These are phyloP conservation scores for Phrynosoma blainvillii DNA, from an alignment of 2,113 vertebrate species.

Conservation along the genomic window DNA sequence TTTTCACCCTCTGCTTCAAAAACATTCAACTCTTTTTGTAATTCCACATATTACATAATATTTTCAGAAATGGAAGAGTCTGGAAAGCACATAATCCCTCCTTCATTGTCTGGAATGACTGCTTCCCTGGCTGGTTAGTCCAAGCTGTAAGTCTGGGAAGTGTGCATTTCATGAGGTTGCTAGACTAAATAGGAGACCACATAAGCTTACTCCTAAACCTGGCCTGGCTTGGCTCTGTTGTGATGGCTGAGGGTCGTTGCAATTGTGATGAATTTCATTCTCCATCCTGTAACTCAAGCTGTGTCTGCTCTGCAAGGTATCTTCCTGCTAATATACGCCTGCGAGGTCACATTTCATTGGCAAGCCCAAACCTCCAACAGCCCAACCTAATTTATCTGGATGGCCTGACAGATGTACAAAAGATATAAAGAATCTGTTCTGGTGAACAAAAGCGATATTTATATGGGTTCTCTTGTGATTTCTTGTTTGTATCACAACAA, in stretches of 20 bases:
- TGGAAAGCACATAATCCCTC: background rate
- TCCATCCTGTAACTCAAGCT: conserved; percentile 38
- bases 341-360: background rate
- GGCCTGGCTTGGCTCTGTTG: conserved; percentile 10
- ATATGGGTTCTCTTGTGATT: background rate
- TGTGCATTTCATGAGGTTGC: background rate
- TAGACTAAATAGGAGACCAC: conserved; percentile 51
- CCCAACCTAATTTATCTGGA: background rate
- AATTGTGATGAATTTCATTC: background rate
- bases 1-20: background rate
- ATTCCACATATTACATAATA: too few relatives aligned
- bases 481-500: background rate
- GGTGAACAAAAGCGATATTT: background rate
- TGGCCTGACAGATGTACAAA: background rate
- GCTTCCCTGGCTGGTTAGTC: background rate
- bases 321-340: background rate
- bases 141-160: background rate
- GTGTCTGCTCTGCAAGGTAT: background rate
- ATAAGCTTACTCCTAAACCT: conserved; percentile 37
- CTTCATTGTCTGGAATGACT: background rate
- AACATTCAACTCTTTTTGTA: background rate
- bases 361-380: background rate
- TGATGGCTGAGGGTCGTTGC: conserved; percentile 30
- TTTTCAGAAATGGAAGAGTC: background rate
- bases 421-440: background rate